Conservation (phyloP, 2,113 vertebrate species). For the Charina bottae region DNA sequence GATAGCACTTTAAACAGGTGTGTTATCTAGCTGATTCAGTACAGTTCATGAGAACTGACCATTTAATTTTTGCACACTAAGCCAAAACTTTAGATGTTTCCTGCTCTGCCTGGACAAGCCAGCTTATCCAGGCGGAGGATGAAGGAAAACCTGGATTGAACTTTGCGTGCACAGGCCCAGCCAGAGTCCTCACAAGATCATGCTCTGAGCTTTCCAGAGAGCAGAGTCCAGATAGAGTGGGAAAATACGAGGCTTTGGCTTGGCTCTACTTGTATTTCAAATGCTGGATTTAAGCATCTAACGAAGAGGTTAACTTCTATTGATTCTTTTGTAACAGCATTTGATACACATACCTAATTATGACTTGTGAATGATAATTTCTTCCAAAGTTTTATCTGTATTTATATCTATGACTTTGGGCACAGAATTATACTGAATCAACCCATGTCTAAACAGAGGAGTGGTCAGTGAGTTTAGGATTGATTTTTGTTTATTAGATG, state of each 20-base stretch:
- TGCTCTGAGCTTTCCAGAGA: not conserved
- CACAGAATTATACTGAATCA: not conserved
- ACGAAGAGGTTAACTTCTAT: not conserved
- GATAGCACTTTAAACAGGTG: not conserved
- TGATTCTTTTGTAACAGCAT: not conserved
- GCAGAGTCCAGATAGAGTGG: not conserved
- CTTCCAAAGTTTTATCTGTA: not conserved
- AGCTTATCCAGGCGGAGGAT: not conserved
- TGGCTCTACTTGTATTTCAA: not conserved
- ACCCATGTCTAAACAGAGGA: not conserved
- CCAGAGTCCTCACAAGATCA: not conserved
- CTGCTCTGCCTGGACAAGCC: not conserved
- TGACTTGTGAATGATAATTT: not conserved
- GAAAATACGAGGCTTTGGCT: not conserved
- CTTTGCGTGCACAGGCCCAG: not conserved
- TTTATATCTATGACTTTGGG: not conserved
- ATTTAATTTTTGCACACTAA: not conserved
- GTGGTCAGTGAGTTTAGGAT: not conserved
- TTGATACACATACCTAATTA: not conserved
- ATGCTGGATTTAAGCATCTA: not conserved
- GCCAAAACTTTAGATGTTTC: not conserved
- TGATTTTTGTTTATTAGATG: not conserved
- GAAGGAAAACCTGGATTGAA: not conserved
- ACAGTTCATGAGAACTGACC: not conserved
- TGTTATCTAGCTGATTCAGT: not conserved